Evolutionary conservation across 2,888 invertebrate species (phyloP).

Genomic region (Operophtera brumata): DNA sequence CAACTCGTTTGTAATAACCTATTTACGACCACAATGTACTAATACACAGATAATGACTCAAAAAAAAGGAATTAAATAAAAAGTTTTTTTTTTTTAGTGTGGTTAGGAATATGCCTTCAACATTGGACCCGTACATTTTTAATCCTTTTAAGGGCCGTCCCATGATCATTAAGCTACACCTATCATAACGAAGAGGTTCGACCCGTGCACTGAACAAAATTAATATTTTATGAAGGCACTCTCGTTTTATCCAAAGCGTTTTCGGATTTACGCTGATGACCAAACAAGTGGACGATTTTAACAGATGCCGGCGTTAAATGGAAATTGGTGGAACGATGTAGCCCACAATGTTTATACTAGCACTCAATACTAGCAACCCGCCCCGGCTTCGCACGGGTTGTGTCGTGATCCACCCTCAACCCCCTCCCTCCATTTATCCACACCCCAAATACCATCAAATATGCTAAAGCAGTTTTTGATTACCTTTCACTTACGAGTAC

Average conservation of each 20-base stretch:
- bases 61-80: no score
- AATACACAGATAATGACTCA: no score
- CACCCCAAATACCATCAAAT: no score
- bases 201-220: constrained; percentile 24
- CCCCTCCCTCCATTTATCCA: no score
- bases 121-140: constrained; percentile 36
- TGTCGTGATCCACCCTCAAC: no score
- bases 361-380: no score
- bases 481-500: no score
- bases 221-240: constrained; percentile 23
- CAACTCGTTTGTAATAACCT: no score
- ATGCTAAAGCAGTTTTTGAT: no score
- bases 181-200: constrained; percentile 42
- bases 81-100: not conserved
- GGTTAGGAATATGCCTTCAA: constrained; percentile 25
- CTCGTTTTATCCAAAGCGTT: constrained; percentile 19
- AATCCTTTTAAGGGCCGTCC: constrained; percentile 43
- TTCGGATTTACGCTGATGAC: constrained; percentile 17
- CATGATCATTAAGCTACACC: constrained; percentile 46
- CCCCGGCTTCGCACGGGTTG: no score
- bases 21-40: no score
- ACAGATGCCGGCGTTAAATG: not conserved
- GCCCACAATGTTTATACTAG: not conserved
- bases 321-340: not conserved
- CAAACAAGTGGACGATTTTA: constrained; percentile 2